These are phyloP conservation scores for Serinus canaria DNA, from an alignment of 2,113 vertebrate genomes.

Conservation along the genomic window DNA sequence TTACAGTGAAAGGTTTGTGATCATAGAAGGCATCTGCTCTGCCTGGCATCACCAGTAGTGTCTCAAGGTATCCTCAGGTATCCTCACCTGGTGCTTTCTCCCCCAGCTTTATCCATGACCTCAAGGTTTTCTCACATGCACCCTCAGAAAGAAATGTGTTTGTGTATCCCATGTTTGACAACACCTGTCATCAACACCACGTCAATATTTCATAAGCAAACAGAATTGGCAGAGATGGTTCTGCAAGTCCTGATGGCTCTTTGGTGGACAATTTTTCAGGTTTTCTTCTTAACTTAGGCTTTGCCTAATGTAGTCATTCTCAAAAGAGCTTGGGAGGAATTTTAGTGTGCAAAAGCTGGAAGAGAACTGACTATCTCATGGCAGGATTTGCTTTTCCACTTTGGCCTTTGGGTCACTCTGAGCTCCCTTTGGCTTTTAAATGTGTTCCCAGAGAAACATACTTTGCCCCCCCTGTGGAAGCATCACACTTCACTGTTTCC, in stretches of 20 bases:
- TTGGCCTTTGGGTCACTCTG: neutral
- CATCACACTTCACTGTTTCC: neutral
- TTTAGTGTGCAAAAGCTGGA: neutral
- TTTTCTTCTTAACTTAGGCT: neutral
- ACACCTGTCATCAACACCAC: neutral
- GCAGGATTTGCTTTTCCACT: neutral
- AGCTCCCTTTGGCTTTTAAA: slow-evolving; percentile 1
- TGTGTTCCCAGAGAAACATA: neutral
- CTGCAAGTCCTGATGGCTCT: neutral
- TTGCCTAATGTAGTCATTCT: neutral
- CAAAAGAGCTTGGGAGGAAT: neutral
- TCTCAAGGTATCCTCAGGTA: neutral
- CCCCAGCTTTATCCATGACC: neutral
- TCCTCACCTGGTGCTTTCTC: neutral
- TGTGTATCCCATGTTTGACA: neutral
- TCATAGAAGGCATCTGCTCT: neutral
- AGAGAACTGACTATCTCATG: neutral
- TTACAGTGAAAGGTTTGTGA: neutral
- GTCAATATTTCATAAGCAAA: neutral
- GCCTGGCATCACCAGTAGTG: neutral
- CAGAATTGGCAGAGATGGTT: neutral
- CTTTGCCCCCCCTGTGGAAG: neutral
- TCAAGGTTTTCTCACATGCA: neutral
- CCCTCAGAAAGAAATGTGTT: neutral
- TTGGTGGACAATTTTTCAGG: neutral